Evolutionary conservation across 2,888 invertebrate species (phyloP).

Genomic region (Plutella xylostella): DNA sequence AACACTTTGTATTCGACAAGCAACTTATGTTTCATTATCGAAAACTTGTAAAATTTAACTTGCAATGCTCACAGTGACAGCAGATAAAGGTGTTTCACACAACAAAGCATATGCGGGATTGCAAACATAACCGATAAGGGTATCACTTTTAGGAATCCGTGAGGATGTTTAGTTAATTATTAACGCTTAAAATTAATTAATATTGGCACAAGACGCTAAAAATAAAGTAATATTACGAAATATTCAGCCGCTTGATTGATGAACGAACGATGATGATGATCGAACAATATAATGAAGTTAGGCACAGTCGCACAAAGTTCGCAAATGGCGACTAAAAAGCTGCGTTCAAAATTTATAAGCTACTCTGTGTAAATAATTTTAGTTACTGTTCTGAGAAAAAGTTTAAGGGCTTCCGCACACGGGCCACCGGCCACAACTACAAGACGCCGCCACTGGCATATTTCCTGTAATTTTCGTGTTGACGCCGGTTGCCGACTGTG

Average conservation of each 20-base stretch:
- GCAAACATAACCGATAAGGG: slow-evolving; percentile 42
- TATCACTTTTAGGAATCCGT: slow-evolving; percentile 32
- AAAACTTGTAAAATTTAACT: slow-evolving; percentile 41
- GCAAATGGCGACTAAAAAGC: slow-evolving; percentile 32
- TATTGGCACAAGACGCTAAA: slow-evolving; percentile 51
- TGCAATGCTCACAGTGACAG: slow-evolving; percentile 60
- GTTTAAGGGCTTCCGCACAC: too few relatives aligned
- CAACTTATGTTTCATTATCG: slow-evolving; percentile 60
- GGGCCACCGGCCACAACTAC: too few relatives aligned
- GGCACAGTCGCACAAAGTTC: slow-evolving; percentile 33
- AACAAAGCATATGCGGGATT: slow-evolving; percentile 68
- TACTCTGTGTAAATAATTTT: too few relatives aligned
- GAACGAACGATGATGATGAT: slow-evolving; percentile 39
- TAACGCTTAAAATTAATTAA: slow-evolving; percentile 36
- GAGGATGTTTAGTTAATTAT: slow-evolving; percentile 28
- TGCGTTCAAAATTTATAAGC: not conserved
- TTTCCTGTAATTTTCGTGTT: too few relatives aligned
- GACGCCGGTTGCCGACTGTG: too few relatives aligned
- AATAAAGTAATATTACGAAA: slow-evolving; percentile 43
- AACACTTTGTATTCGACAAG: slow-evolving; percentile 36
- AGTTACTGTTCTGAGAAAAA: too few relatives aligned
- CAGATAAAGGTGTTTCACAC: slow-evolving; percentile 69
- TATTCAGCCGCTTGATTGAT: slow-evolving; percentile 61
- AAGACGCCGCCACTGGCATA: too few relatives aligned
- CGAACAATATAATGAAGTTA: slow-evolving; percentile 45